A percentile compares a stretch with the other conserved stretches of the same genome.
Evolutionary conservation across 2,113 vertebrate genomes (phyloP).

Genomic region (Salvelinus namaycush): DNA sequence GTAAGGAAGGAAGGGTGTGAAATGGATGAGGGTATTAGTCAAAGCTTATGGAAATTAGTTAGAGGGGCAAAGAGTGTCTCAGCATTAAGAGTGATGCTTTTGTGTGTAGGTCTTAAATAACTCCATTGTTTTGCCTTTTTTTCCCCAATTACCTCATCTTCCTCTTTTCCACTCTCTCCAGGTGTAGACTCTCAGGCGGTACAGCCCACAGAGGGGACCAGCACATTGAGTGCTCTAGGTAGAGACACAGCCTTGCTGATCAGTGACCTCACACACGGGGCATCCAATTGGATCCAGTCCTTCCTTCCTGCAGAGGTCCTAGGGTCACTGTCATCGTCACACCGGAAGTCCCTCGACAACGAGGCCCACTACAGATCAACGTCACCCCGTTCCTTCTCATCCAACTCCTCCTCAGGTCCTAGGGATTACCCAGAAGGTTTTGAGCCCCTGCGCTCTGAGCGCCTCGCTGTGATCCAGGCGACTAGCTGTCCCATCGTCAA

Average conservation of each 20-base stretch:
- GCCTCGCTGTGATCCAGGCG: constrained; percentile 60
- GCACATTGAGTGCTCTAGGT: constrained; percentile 73
- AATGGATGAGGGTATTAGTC: neutral
- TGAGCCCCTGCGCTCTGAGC: constrained; percentile 74
- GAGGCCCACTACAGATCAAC: neutral
- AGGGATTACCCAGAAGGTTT: constrained; percentile 79
- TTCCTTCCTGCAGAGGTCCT: constrained; percentile 55
- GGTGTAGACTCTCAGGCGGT: constrained; percentile 64
- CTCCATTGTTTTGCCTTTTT: neutral
- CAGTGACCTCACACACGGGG: constrained; percentile 76
- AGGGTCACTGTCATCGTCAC: neutral
- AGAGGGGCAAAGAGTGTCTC: neutral
- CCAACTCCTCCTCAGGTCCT: fast-evolving
- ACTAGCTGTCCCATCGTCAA: constrained; percentile 75
- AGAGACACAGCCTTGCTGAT: constrained; percentile 78
- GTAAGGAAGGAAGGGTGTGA: constrained; percentile 56
- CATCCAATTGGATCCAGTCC: constrained; percentile 82
- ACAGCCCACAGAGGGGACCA: constrained; percentile 21
- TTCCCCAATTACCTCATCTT: neutral
- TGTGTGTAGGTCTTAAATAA: neutral
- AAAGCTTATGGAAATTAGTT: neutral
- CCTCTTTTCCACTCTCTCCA: constrained; percentile 35
- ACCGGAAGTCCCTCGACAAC: neutral
- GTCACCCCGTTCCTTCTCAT: neutral
- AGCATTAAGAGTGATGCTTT: neutral